Evolutionary conservation across 2,797 vertebrate genomes (phyloP).

Genomic region (Benthosema pterotum): DNA sequence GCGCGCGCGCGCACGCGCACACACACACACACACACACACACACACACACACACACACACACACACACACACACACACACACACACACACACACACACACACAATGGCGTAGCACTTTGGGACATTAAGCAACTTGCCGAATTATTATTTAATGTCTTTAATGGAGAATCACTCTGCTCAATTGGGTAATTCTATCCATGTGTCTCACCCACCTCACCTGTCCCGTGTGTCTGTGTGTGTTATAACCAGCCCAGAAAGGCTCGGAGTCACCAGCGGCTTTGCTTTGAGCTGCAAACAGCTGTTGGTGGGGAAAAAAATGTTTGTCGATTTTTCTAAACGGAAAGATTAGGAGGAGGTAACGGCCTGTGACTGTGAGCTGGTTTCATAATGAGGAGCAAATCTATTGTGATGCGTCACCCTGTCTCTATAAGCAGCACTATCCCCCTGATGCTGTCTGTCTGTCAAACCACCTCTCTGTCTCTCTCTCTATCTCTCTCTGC

Average conservation of each 20-base stretch:
- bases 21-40: too few relatives aligned
- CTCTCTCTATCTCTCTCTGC: constrained; percentile 24
- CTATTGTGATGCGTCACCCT: constrained; percentile 37
- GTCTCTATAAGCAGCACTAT: background rate
- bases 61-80: too few relatives aligned
- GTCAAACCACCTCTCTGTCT: too few relatives aligned
- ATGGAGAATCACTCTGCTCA: constrained; percentile 29
- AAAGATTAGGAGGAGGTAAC: constrained; percentile 76
- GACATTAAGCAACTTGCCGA: constrained; percentile 9
- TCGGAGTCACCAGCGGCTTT: constrained; percentile 41
- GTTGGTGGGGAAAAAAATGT: constrained; percentile 70
- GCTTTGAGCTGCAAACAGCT: constrained; percentile 73
- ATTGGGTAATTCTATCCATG: constrained; percentile 39
- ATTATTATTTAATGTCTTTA: constrained; percentile 22
- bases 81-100: too few relatives aligned
- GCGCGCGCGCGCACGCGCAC: background rate
- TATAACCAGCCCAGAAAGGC: constrained; percentile 52
- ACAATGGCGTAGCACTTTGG: constrained; percentile 26
- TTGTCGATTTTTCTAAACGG: constrained; percentile 69
- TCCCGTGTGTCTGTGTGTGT: background rate
- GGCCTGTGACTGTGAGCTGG: constrained; percentile 75
- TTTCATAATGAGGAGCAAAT: constrained; percentile 69
- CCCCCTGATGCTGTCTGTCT: background rate
- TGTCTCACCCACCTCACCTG: background rate
- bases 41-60: too few relatives aligned